These are phyloP conservation scores for Chondrilla cf. caribensis DNA, from an alignment of 37 sponge, comb jelly and placozoan species.

Conservation along the genomic window DNA sequence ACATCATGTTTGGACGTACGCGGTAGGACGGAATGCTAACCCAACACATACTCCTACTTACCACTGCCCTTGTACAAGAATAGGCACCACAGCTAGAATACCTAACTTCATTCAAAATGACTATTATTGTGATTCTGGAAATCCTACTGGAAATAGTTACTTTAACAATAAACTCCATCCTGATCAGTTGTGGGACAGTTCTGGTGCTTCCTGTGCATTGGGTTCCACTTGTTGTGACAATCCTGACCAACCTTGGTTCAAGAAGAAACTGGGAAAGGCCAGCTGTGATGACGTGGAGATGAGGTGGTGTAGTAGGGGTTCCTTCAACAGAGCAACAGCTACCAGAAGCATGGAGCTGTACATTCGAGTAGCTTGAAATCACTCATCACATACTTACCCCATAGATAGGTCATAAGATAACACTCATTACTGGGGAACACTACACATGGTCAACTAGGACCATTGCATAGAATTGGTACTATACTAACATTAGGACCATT, in stretches of 20 bases:
- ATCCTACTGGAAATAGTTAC: background rate
- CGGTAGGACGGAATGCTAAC: background rate
- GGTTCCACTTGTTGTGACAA: slow-evolving; percentile 20
- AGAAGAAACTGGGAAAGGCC: slow-evolving; percentile 12
- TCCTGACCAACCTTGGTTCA: slow-evolving; percentile 28
- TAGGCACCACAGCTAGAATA: background rate
- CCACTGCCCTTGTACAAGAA: background rate
- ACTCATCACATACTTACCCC: no score
- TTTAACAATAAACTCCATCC: background rate
- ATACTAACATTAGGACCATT: no score
- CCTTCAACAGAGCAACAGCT: background rate
- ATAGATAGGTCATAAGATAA: no score
- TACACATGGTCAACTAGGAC: no score
- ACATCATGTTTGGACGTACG: slow-evolving; percentile 15
- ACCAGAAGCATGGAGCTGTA: slow-evolving; percentile 4
- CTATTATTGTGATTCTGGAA: slow-evolving; percentile 20
- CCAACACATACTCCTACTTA: background rate
- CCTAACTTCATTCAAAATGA: background rate
- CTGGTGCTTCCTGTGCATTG: slow-evolving; percentile 17
- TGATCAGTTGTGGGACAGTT: background rate
- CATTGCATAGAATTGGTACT: no score
- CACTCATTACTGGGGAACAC: no score
- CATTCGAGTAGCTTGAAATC: slow-evolving; percentile 3
- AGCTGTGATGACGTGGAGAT: slow-evolving; percentile 5
- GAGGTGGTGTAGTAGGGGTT: background rate